Conservation (phyloP, 2,888 invertebrate species). For the Eristalis arbustorum region DNA sequence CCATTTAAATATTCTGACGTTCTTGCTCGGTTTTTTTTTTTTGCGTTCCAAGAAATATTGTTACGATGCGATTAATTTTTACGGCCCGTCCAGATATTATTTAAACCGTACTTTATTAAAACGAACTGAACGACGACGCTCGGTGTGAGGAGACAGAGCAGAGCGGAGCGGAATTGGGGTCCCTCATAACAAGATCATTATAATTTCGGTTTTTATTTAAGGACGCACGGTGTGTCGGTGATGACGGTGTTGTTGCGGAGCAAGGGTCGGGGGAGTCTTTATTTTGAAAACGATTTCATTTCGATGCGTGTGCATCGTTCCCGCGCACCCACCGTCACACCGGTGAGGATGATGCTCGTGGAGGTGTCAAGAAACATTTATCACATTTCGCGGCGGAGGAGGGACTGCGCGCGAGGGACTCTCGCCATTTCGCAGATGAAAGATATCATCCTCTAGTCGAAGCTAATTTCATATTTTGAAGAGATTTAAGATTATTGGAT, state of each 20-base stretch:
- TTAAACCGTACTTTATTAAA: conserved; percentile 35
- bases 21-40: neutral
- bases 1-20: conserved; percentile 16
- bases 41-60: conserved; percentile 39
- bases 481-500: conserved; percentile 37
- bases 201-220: conserved; percentile 42
- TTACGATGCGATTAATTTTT: conserved; percentile 40
- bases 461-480: conserved; percentile 30
- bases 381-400: neutral
- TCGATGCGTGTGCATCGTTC: neutral
- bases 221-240: conserved; percentile 34
- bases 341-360: neutral
- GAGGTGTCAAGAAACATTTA: conserved; percentile 64
- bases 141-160: neutral
- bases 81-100: conserved; percentile 29
- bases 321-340: too few species aligned
- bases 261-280: neutral
- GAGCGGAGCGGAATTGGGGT: neutral
- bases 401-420: conserved; percentile 8
- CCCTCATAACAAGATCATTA: conserved; percentile 55
- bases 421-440: conserved; percentile 1
- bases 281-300: conserved; percentile 25
- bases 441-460: conserved; percentile 10
- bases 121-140: conserved; percentile 14
- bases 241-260: neutral